phyloP scores from a whole-genome alignment of 1,140 invertebrate genomes.

The Eumeta japonica region DNA sequence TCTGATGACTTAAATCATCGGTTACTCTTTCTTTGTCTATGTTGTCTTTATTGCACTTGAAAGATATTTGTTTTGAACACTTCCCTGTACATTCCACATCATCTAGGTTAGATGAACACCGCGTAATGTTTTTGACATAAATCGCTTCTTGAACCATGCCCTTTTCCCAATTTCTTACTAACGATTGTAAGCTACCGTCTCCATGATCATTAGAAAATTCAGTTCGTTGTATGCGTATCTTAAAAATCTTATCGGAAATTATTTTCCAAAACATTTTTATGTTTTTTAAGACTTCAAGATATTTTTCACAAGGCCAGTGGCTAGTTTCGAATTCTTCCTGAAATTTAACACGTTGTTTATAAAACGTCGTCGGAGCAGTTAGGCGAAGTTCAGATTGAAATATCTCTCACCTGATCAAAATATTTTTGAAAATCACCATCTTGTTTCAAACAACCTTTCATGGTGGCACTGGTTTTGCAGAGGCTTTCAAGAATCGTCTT shows the following conservation, averaged over 20 bases:
- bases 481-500: constrained; percentile 38
- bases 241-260: constrained; percentile 36
- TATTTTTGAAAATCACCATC: constrained; percentile 32
- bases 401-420: constrained; percentile 37
- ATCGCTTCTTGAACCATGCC: constrained; percentile 33
- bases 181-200: constrained; percentile 19
- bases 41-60: too few relatives aligned
- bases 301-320: constrained; percentile 45
- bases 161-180: constrained; percentile 30
- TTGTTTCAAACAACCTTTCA: constrained; percentile 33
- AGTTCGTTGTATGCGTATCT: constrained; percentile 22
- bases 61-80: too few relatives aligned
- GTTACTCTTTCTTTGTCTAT: too few relatives aligned
- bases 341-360: constrained; percentile 7
- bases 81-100: too few relatives aligned
- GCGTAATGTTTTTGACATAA: constrained; percentile 25
- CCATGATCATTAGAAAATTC: constrained; percentile 10
- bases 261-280: constrained; percentile 50
- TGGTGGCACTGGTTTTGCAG: constrained; percentile 32
- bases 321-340: constrained; percentile 45
- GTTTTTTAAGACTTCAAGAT: constrained; percentile 36
- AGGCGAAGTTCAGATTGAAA: too few relatives aligned
- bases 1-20: too few relatives aligned
- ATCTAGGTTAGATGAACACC: too few relatives aligned
- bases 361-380: too few relatives aligned